These are phyloP conservation scores for Hecatera dysodea DNA, from an alignment of 2,888 invertebrate species.

Conservation along the genomic window DNA sequence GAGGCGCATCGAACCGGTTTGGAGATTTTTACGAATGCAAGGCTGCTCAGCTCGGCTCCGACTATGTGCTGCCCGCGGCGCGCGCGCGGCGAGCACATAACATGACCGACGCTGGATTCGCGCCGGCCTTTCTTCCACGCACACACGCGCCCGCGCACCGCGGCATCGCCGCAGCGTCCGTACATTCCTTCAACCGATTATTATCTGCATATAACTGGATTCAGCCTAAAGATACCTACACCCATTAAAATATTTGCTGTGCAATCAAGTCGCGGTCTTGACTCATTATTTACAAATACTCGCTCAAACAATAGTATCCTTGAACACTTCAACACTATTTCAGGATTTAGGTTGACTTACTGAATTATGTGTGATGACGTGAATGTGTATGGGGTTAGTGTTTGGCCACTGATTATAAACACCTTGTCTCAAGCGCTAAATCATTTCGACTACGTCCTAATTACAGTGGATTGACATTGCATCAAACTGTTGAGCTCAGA, in stretches of 20 bases:
- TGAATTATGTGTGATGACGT: conserved; percentile 75
- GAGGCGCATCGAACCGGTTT: conserved; percentile 91
- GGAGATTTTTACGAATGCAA: conserved; percentile 91
- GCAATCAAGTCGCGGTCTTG: conserved; percentile 75
- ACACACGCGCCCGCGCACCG: conserved; percentile 74
- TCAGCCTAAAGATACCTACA: conserved; percentile 80
- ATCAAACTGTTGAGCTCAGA: conserved; percentile 71
- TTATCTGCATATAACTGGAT: conserved; percentile 87
- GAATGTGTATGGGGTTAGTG: conserved; percentile 68
- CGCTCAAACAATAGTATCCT: conserved; percentile 77
- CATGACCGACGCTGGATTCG: conserved; percentile 87
- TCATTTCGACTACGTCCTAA: conserved; percentile 71
- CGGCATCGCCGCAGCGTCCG: conserved; percentile 64
- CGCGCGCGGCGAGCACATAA: conserved; percentile 83
- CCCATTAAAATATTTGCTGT: conserved; percentile 83
- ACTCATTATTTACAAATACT: conserved; percentile 78
- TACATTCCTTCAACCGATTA: conserved; percentile 79
- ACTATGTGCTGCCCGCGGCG: conserved; percentile 85
- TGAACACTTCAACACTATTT: conserved; percentile 79
- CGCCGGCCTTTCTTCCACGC: conserved; percentile 85
- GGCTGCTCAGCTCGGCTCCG: conserved; percentile 84
- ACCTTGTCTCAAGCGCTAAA: conserved; percentile 75
- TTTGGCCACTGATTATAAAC: conserved; percentile 75
- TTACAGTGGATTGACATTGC: conserved; percentile 78
- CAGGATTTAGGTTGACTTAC: conserved; percentile 78